A percentile compares a stretch with the other conserved stretches of the same genome.
Conservation (phyloP, 2,797 vertebrate genomes). For the Chelmon rostratus region DNA sequence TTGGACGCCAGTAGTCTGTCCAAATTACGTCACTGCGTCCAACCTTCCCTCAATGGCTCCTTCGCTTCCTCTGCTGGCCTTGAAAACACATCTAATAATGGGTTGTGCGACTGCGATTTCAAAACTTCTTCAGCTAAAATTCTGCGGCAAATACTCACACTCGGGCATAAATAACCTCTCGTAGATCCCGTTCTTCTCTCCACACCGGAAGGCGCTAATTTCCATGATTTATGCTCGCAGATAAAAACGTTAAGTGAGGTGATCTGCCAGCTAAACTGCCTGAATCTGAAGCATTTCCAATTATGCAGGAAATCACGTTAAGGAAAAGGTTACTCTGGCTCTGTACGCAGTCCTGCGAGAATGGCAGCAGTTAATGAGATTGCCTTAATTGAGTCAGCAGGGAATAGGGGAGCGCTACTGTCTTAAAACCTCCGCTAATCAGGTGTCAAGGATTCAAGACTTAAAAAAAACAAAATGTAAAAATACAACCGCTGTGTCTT, state of each 20-base stretch:
- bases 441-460: constrained; percentile 68
- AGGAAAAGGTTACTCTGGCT: constrained; percentile 77
- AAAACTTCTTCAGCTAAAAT: constrained; percentile 45
- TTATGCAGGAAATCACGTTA: constrained; percentile 79
- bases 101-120: not conserved
- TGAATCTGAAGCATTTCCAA: constrained; percentile 78
- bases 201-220: constrained; percentile 55
- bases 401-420: constrained; percentile 58
- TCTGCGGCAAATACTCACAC: constrained; percentile 48
- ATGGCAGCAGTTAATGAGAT: constrained; percentile 80
- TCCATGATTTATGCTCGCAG: constrained; percentile 73
- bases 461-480: constrained; percentile 20
- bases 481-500: not conserved
- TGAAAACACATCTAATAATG: constrained; percentile 24
- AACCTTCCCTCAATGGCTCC: constrained; percentile 21
- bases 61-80: constrained; percentile 36
- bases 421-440: constrained; percentile 75
- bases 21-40: constrained; percentile 42
- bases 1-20: constrained; percentile 41
- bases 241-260: constrained; percentile 71
- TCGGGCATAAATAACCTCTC: constrained; percentile 50
- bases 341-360: constrained; percentile 58
- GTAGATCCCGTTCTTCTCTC: constrained; percentile 52
- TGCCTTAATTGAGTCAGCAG: constrained; percentile 81
- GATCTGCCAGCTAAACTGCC: constrained; percentile 71